Evolutionary conservation across 2,888 invertebrate genomes (phyloP).

Genomic region (Sepiola atlantica): DNA sequence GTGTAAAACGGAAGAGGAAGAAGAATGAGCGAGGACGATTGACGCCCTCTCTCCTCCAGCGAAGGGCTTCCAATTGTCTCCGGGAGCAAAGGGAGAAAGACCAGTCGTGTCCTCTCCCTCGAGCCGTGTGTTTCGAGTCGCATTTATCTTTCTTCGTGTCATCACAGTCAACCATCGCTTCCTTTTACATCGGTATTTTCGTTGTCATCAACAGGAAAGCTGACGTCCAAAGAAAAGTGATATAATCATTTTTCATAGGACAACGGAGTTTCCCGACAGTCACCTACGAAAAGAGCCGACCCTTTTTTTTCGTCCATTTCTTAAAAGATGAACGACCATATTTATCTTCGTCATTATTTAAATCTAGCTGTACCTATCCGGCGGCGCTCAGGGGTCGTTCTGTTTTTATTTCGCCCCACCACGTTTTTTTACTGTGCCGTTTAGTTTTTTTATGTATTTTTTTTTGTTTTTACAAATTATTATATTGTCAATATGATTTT

Average conservation of each 20-base stretch:
- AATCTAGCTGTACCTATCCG: too few relatives aligned
- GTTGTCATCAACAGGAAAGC: slow-evolving; percentile 32
- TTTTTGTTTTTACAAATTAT: too few relatives aligned
- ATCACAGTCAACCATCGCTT: not conserved
- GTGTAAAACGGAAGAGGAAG: not conserved
- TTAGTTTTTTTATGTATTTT: too few relatives aligned
- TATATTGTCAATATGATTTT: too few relatives aligned
- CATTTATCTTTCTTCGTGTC: not conserved
- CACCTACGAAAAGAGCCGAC: not conserved
- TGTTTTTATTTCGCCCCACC: too few relatives aligned
- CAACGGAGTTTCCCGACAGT: not conserved
- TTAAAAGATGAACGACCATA: not conserved
- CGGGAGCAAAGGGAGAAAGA: not conserved
- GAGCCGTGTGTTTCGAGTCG: not conserved
- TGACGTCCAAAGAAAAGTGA: not conserved
- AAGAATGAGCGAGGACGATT: not conserved
- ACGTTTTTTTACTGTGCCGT: too few relatives aligned
- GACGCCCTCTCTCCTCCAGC: not conserved
- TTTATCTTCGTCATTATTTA: too few relatives aligned
- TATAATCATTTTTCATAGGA: not conserved
- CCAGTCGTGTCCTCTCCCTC: not conserved
- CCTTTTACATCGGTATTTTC: slow-evolving; percentile 23
- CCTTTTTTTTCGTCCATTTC: not conserved
- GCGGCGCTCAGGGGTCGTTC: too few relatives aligned
- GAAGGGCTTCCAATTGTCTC: not conserved